phyloP scores from a whole-genome alignment of 2,797 vertebrate species.

The Tapera naevia region DNA sequence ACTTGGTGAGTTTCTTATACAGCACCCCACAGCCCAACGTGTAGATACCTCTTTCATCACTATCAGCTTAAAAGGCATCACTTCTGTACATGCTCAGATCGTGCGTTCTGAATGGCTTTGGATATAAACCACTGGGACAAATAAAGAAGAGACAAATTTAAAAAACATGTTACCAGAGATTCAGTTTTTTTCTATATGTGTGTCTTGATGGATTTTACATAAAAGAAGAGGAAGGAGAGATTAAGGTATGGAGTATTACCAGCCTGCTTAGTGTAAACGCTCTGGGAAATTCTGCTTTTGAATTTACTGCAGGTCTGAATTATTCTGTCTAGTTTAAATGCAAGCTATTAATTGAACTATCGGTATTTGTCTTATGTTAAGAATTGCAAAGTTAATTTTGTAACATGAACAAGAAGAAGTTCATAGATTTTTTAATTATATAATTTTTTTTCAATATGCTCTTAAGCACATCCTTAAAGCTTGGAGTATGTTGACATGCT shows the following conservation, averaged over 20 bases:
- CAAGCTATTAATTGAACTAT: not conserved
- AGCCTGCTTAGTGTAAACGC: not conserved
- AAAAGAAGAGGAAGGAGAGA: not conserved
- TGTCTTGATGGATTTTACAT: not conserved
- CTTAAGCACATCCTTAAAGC: not conserved
- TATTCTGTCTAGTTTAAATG: not conserved
- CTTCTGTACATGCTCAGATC: not conserved
- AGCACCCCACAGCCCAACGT: not conserved
- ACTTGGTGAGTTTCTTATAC: accelerated
- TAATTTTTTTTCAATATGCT: not conserved
- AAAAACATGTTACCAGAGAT: not conserved
- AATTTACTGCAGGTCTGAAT: not conserved
- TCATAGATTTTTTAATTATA: not conserved
- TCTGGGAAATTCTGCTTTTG: not conserved
- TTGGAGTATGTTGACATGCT: accelerated
- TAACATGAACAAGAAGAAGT: not conserved
- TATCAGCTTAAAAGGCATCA: not conserved
- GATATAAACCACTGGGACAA: not conserved
- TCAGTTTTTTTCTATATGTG: not conserved
- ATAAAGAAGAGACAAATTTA: not conserved
- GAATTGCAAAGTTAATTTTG: not conserved
- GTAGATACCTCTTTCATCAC: not conserved
- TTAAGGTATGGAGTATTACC: not conserved
- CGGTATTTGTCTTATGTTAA: not conserved
- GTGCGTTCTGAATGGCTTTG: not conserved